Evolutionary conservation across 2,113 vertebrate species (phyloP).

Genomic region (Brachionichthys hirsutus): DNA sequence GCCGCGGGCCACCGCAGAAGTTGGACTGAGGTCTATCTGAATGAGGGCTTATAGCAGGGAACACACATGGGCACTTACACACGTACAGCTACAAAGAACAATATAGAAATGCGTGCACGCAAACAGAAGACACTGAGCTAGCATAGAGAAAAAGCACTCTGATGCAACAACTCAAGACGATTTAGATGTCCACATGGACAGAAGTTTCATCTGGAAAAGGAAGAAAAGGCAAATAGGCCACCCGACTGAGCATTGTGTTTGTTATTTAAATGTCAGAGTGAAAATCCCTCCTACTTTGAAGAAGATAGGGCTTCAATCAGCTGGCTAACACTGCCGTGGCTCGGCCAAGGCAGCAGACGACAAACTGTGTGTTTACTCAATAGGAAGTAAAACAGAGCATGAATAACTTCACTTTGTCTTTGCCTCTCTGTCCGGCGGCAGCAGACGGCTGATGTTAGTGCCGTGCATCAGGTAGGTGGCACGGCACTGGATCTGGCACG

Average conservation of each 20-base stretch:
- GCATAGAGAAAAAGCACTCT: constrained; percentile 41
- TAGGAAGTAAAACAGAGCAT: constrained; percentile 65
- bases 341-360: constrained; percentile 53
- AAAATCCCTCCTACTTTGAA: constrained; percentile 74
- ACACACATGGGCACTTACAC: constrained; percentile 52
- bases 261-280: constrained; percentile 81
- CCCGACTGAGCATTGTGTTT: constrained; percentile 75
- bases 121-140: constrained; percentile 27
- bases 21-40: constrained; percentile 63
- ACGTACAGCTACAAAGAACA: constrained; percentile 16
- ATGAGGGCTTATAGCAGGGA: constrained; percentile 55
- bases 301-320: constrained; percentile 69
- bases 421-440: constrained; percentile 24
- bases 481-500: constrained; percentile 26
- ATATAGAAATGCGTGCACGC: constrained; percentile 31
- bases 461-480: constrained; percentile 35
- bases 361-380: constrained; percentile 65
- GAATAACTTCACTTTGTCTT: constrained; percentile 46
- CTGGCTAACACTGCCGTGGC: constrained; percentile 53
- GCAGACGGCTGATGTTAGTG: constrained; percentile 1
- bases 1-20: constrained; percentile 69
- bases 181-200: constrained; percentile 73
- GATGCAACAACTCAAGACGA: constrained; percentile 57
- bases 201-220: constrained; percentile 76
- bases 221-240: constrained; percentile 76